A percentile compares a stretch with the other conserved stretches of the same genome.
These are phyloP conservation scores for Salticus scenicus DNA, from an alignment of 2,888 invertebrate species.

Conservation along the genomic window DNA sequence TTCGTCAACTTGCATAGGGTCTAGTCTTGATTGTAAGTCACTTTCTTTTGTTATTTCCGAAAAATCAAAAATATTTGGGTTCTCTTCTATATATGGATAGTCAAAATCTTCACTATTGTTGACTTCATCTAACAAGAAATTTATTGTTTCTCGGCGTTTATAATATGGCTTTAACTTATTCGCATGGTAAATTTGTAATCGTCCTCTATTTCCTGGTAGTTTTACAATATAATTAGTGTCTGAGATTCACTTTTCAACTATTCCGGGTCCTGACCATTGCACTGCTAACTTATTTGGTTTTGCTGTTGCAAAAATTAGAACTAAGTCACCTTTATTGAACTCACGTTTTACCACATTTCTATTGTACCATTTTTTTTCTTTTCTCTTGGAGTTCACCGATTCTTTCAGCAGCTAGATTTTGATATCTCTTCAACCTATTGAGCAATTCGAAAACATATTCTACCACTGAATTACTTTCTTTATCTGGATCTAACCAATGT, in stretches of 20 bases:
- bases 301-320: not conserved
- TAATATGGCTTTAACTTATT: slow-evolving; percentile 16
- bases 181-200: not conserved
- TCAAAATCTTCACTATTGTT: not conserved
- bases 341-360: not conserved
- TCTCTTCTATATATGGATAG: not conserved
- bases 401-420: not conserved
- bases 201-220: not conserved
- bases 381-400: not conserved
- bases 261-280: not conserved
- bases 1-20: not conserved
- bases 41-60: not conserved
- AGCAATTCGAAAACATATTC: not conserved
- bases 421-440: slow-evolving; percentile 14
- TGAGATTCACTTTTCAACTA: not conserved
- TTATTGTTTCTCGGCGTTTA: not conserved
- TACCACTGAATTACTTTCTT: not conserved
- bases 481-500: not conserved
- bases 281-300: slow-evolving; percentile 2
- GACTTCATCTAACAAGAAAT: not conserved
- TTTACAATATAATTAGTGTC: slow-evolving; percentile 28
- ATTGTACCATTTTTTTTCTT: slow-evolving; percentile 8
- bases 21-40: not conserved
- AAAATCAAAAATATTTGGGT: not conserved
- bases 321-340: not conserved